Base-by-base conservation (phyloP, 2,113 vertebrate species). In the Nothocercus julius region DNA sequence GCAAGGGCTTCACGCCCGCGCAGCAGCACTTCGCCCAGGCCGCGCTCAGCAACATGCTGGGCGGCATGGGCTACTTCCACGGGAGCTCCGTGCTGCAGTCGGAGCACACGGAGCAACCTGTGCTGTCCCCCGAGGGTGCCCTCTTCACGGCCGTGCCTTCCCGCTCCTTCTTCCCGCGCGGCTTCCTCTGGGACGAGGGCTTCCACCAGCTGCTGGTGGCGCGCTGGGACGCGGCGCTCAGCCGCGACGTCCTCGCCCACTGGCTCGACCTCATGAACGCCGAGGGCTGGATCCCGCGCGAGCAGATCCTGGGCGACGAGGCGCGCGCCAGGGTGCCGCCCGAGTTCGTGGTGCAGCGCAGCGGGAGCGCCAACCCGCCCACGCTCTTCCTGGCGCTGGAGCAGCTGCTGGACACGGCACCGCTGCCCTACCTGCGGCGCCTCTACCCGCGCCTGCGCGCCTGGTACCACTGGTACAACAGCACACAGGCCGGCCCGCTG, bases 111-210 rank as follows among this genome's bases (percentile, higher is more conserved):
- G 98, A 98, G 36, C 97, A 82, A 58, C 98, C 98, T 0, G 93
- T 98, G 36, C 91, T 97, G 4, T 99, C 97, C 70, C 93, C 98
- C 0, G 95, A 98, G 85, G 83, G 98, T 4, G 49, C 97, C 7
- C 97, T 99, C 58, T 99, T 99, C 94, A 99, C 99, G 0, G 99
- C 98, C 0, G 99, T 99, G 24, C 99, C 99, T 2, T 99, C 99
- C 0, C 98, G 99, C 40, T 99, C 99, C 21, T 99, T 99, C 95
- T 99, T 99, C 83, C 99, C 99, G 1, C 97, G 99, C 3, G 99
- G 99, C 22, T 99, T 99, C 94, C 98, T 99, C 22, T 99, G 99
- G 99, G 99, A 99, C 0, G 99, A 99, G 78, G 99, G 99, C 34
- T 99, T 99, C 92, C 99, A 99, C 95, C 99, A 99, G 93, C 97